Conservation (phyloP, 92 coral and sea anemone genomes). For the Porites rus region DNA sequence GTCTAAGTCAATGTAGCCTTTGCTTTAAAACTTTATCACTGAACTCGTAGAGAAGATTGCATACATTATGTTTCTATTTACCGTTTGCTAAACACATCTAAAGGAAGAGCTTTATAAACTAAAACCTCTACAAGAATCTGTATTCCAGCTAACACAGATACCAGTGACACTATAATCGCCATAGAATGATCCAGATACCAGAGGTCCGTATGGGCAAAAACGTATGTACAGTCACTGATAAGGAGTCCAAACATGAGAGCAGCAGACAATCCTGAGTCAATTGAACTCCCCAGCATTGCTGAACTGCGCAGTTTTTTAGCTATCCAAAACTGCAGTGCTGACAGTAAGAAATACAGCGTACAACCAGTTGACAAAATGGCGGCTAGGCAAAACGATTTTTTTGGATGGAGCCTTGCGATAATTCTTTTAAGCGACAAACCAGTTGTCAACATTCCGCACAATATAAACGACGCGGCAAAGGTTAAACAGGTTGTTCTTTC, state of each 20-base stretch:
- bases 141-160: conserved; percentile 19
- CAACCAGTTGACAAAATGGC: conserved; percentile 3
- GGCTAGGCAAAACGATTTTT: conserved; percentile 1
- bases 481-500: conserved; percentile 22
- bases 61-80: neutral
- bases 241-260: conserved; percentile 34
- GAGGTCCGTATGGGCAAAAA: conserved; percentile 13
- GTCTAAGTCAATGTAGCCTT: too few species aligned
- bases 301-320: conserved; percentile 38
- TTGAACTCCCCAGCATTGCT: conserved; percentile 43
- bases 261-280: conserved; percentile 45
- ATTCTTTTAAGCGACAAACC: conserved; percentile 38
- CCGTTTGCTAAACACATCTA: neutral
- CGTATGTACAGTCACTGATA: conserved; percentile 13
- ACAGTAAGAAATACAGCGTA: conserved; percentile 5
- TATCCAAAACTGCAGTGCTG: conserved; percentile 24
- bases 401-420: conserved; percentile 3
- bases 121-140: conserved; percentile 23
- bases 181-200: conserved; percentile 52
- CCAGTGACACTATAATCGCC: conserved; percentile 38
- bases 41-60: neutral
- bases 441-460: conserved; percentile 29
- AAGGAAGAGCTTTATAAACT: conserved; percentile 33
- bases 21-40: too few species aligned
- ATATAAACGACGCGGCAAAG: conserved; percentile 29